Evolutionary conservation across 2,113 vertebrate species (phyloP), one percentile per base, ranked within the genome.

Genomic region (Lycocorax pyrrhopterus): DNA sequence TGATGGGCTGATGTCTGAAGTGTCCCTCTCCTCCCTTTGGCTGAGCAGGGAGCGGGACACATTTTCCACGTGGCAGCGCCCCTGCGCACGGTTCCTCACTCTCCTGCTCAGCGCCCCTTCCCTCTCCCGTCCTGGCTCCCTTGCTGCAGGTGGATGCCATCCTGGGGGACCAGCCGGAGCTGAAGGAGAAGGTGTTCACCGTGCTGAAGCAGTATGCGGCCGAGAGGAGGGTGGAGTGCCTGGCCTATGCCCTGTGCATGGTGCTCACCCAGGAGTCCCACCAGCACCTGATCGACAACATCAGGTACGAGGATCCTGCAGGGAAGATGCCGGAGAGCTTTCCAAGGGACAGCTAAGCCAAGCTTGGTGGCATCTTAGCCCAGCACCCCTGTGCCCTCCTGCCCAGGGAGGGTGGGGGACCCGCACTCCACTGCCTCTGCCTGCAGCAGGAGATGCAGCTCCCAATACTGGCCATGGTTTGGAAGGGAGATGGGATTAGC

Each of bases 201-300:
- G 96, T 98, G 10, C 96, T 99, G 93, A 99, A 99, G 98, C 99
- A 98, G 89, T 99, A 99, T 1, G 99, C 99, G 0, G 98, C 99
- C 0, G 98, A 99, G 97, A 98, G 98, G 96, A 98, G 97, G 37
- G 99, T 99, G 18, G 99, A 99, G 27, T 98, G 98, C 97, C 91
- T 99, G 98, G 99, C 99, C n/a, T 94, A 97, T 0, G 97, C 98
- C 35, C 98, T 99, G 74, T 97, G 99, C 32, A 97, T 98, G 93
- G 97, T 98, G 6, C 98, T 99, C 83, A 98, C 97, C 82, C 97
- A 95, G 0, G 99, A 99, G 46, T 98, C 98, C 71, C 98, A 98
- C 16, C 98, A 97, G 25, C 98, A 98, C 33, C 99, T 99, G 51
- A 96, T 99, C 73, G 98, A 99, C 95, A 99, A 94, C 96, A 99